Conservation (phyloP, 30 jellyfish, hydroid and myxozoan species). For the Chrysaora quinquecirrha region DNA sequence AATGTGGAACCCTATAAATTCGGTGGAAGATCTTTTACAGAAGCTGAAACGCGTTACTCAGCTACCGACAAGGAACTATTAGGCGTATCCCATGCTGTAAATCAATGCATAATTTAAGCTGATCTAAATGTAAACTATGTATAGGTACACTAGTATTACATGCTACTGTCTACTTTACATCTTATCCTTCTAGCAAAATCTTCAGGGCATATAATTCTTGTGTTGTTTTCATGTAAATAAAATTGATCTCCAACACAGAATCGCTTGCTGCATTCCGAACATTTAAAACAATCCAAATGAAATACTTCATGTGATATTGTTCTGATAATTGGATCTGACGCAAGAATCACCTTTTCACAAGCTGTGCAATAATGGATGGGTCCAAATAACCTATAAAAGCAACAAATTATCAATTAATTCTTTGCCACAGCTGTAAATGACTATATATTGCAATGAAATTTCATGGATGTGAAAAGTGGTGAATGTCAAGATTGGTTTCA, state of each 20-base stretch:
- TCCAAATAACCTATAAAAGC: slow-evolving; percentile 53
- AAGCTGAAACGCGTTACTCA: no score
- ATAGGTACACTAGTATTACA: no score
- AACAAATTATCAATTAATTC: no score
- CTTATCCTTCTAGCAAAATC: neutral
- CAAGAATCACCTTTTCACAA: slow-evolving; percentile 28
- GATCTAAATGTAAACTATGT: no score
- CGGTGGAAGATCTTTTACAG: no score
- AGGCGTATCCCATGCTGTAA: no score
- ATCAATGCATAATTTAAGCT: no score
- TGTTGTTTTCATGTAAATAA: slow-evolving; percentile 2
- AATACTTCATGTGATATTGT: slow-evolving; percentile 16
- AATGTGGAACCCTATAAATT: no score
- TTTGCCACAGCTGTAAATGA: neutral
- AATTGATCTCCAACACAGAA: slow-evolving; percentile 72
- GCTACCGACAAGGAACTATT: no score
- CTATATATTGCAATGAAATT: neutral
- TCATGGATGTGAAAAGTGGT: neutral
- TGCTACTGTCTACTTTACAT: no score
- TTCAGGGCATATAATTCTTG: slow-evolving; percentile 21
- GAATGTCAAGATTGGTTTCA: no score
- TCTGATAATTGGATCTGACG: slow-evolving; percentile 46
- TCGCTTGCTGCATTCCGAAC: slow-evolving; percentile 26
- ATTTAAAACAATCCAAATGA: slow-evolving; percentile 53
- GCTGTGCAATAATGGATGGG: slow-evolving; percentile 58